phyloP scores from a whole-genome alignment of 2,113 vertebrate species.

The Tragelaphus scriptus region DNA sequence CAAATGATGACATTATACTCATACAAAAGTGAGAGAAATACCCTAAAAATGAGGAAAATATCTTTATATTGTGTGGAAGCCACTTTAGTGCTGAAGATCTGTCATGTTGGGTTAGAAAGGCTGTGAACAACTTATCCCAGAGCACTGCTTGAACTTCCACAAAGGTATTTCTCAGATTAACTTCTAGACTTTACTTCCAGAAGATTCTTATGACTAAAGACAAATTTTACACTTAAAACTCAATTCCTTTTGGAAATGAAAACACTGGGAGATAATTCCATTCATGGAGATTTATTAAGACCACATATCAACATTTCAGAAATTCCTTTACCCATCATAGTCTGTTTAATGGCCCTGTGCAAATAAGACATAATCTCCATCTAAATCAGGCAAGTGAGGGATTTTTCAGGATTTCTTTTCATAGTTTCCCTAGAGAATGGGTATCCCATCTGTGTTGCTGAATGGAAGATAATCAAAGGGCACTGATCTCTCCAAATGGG shows the following conservation, averaged over 20 bases:
- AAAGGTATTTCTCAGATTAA: background rate
- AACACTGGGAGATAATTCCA: conserved; percentile 52
- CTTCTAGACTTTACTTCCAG: conserved; percentile 28
- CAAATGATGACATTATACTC: conserved; percentile 28
- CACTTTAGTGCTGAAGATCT: background rate
- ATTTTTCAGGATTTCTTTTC: conserved; percentile 80
- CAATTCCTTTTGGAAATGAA: conserved; percentile 35
- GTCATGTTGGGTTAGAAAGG: background rate
- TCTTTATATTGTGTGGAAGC: background rate
- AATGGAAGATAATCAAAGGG: conserved; percentile 81
- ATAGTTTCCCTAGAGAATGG: conserved; percentile 75
- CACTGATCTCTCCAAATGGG: conserved; percentile 84
- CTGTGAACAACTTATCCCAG: background rate
- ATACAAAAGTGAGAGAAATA: background rate
- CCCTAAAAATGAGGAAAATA: background rate
- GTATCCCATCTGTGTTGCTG: conserved; percentile 83
- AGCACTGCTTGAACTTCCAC: conserved; percentile 24
- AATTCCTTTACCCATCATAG: conserved; percentile 74
- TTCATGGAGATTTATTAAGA: conserved; percentile 56
- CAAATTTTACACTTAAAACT: conserved; percentile 58
- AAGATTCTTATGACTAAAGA: conserved; percentile 34
- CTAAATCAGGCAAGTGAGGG: conserved; percentile 79
- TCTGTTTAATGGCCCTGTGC: conserved; percentile 73
- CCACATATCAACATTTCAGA: conserved; percentile 75
- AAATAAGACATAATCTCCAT: conserved; percentile 79